These are phyloP conservation scores for Campoletis raptor DNA, from an alignment of 2,888 invertebrate species.

Conservation along the genomic window DNA sequence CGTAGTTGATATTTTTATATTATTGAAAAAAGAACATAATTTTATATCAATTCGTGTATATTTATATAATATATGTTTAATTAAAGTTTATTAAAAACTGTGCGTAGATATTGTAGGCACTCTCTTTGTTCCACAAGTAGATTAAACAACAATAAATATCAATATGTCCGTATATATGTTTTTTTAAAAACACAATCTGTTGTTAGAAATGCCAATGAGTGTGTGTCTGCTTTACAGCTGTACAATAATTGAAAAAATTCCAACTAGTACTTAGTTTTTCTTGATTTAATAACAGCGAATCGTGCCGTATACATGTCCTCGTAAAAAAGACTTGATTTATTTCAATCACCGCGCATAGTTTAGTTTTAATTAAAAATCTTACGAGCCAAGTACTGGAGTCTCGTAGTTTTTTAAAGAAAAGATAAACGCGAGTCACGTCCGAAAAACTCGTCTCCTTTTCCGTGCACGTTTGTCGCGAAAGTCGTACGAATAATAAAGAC, in stretches of 20 bases:
- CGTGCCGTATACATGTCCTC: neutral
- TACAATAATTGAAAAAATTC: slow-evolving; percentile 14
- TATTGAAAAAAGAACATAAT: neutral
- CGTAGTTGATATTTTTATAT: slow-evolving; percentile 42
- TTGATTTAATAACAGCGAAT: neutral
- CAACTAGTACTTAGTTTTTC: slow-evolving; percentile 11
- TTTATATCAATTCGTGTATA: slow-evolving; percentile 9
- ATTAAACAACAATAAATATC: neutral
- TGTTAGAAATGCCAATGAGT: slow-evolving; percentile 32
- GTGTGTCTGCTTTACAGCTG: neutral
- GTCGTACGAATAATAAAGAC: slow-evolving; percentile 23
- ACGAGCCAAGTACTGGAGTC: slow-evolving; percentile 20
- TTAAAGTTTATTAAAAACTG: slow-evolving; percentile 15
- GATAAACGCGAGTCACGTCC: slow-evolving; percentile 48
- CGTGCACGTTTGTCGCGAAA: slow-evolving; percentile 23
- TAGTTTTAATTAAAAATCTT: slow-evolving; percentile 61
- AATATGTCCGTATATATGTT: neutral
- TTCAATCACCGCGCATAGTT: slow-evolving; percentile 53
- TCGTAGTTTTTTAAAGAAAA: slow-evolving; percentile 35
- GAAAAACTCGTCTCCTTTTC: slow-evolving; percentile 19
- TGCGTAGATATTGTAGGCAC: slow-evolving; percentile 54
- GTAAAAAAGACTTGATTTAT: slow-evolving; percentile 46
- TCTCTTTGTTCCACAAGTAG: slow-evolving; percentile 26
- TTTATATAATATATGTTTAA: slow-evolving; percentile 14
- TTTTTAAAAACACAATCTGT: neutral